phyloP scores from a whole-genome alignment of 1,140 invertebrate genomes.

The Bombus haemorrhoidalis region DNA sequence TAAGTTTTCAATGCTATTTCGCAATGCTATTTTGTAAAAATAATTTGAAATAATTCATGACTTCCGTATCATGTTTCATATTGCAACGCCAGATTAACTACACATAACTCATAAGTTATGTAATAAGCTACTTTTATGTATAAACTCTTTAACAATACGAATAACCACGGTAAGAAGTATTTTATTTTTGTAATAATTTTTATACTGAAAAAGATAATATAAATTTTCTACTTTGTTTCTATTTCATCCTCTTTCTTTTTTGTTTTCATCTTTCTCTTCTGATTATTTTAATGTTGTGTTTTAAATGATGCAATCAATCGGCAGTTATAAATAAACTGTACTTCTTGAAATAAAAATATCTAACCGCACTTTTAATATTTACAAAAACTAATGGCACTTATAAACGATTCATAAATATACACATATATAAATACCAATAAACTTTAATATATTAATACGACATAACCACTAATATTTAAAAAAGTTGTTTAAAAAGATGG shows the following conservation, averaged over 20 bases:
- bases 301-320: not conserved
- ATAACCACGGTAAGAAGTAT: not conserved
- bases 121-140: not conserved
- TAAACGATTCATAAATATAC: slow-evolving; percentile 4
- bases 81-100: not conserved
- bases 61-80: not conserved
- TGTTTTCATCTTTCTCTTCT: not conserved
- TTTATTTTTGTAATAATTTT: not conserved
- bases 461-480: not conserved
- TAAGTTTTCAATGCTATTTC: not conserved
- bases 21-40: too few relatives aligned
- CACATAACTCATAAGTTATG: not conserved
- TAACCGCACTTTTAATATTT: slow-evolving; percentile 4
- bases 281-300: too few relatives aligned
- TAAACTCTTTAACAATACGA: not conserved
- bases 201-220: not conserved
- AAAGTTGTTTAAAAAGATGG: not conserved
- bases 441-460: not conserved
- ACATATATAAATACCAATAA: slow-evolving; percentile 1
- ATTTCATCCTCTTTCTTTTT: not conserved
- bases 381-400: not conserved
- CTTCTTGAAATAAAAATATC: slow-evolving; percentile 9
- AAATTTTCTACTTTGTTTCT: not conserved
- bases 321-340: not conserved
- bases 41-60: not conserved